phyloP scores from a whole-genome alignment of 1,140 invertebrate species.

The Microplitis demolitor region DNA sequence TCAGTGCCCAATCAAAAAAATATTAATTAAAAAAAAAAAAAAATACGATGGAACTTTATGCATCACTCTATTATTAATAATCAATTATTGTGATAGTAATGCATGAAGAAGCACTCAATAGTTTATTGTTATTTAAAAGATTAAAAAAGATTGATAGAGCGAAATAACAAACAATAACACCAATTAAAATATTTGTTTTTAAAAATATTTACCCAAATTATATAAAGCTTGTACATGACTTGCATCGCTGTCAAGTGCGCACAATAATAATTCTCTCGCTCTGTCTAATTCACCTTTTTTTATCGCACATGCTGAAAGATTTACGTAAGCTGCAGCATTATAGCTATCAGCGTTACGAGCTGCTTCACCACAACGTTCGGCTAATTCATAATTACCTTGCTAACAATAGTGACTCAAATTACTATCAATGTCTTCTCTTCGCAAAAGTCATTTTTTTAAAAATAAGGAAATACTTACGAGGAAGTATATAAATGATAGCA shows the following conservation, averaged over 20 bases:
- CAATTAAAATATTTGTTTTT: background rate
- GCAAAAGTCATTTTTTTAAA: background rate
- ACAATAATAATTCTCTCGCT: constrained; percentile 77
- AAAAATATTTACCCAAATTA: constrained; percentile 73
- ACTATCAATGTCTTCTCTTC: background rate
- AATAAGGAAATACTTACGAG: constrained; percentile 65
- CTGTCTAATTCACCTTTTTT: constrained; percentile 74
- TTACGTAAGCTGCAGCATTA: constrained; percentile 85
- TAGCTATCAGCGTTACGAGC: constrained; percentile 79
- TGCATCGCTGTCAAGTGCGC: constrained; percentile 81
- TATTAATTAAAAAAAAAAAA: too few species aligned
- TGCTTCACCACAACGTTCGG: constrained; percentile 79
- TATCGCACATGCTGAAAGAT: constrained; percentile 85
- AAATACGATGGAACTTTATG: too few species aligned
- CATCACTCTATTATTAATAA: too few species aligned
- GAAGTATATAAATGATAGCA: constrained; percentile 88
- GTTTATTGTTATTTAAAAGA: background rate
- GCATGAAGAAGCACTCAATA: background rate
- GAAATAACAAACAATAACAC: too few species aligned
- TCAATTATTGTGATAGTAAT: too few species aligned
- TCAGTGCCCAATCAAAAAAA: too few species aligned
- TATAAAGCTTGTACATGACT: constrained; percentile 90
- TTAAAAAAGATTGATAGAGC: too few species aligned
- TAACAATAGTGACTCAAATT: constrained; percentile 47
- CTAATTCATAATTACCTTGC: constrained; percentile 84